Percentiles rank a stretch among this genome's conserved stretches.
These are phyloP conservation scores for Oligia strigilis DNA, from an alignment of 2,888 invertebrate species.

Conservation along the genomic window DNA sequence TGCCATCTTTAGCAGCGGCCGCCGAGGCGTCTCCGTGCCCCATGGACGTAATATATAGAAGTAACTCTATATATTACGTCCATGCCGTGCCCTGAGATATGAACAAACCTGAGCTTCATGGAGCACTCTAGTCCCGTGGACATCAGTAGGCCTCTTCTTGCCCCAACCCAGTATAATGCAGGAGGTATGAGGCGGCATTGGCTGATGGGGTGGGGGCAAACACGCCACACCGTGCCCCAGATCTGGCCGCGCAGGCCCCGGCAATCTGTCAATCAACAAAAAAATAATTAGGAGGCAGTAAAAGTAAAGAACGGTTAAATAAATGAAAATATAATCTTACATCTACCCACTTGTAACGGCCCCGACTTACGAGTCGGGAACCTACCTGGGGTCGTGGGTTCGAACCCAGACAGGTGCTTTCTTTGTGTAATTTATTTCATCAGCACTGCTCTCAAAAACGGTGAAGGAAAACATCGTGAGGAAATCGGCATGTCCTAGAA, in stretches of 20 bases:
- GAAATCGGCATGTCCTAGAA: no score
- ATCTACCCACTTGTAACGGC: neutral
- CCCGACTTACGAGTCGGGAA: neutral
- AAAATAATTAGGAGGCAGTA: constrained; percentile 14
- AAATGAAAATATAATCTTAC: constrained; percentile 17
- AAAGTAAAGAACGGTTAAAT: constrained; percentile 32
- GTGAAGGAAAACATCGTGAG: no score
- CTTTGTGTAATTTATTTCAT: no score
- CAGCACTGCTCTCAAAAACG: no score
- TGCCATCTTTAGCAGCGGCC: neutral
- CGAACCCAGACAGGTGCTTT: neutral
- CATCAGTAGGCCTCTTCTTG: constrained; percentile 94
- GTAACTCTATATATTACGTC: no score
- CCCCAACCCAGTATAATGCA: constrained; percentile 99
- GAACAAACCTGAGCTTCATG: constrained; percentile 95
- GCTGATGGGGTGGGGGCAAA: constrained; percentile 93
- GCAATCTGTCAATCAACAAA: constrained; percentile 76
- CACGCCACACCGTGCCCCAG: constrained; percentile 93
- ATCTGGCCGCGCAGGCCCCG: constrained; percentile 79
- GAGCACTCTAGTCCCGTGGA: constrained; percentile 95
- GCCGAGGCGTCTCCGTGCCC: neutral
- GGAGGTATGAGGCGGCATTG: constrained; percentile 91
- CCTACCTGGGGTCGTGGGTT: neutral
- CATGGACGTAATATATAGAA: no score
- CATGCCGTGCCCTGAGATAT: neutral